Percentiles rank a stretch among this genome's conserved stretches.
These are phyloP conservation scores for Pseudolaguvia tuberculata DNA, from an alignment of 2,113 vertebrate species.

Conservation along the genomic window DNA sequence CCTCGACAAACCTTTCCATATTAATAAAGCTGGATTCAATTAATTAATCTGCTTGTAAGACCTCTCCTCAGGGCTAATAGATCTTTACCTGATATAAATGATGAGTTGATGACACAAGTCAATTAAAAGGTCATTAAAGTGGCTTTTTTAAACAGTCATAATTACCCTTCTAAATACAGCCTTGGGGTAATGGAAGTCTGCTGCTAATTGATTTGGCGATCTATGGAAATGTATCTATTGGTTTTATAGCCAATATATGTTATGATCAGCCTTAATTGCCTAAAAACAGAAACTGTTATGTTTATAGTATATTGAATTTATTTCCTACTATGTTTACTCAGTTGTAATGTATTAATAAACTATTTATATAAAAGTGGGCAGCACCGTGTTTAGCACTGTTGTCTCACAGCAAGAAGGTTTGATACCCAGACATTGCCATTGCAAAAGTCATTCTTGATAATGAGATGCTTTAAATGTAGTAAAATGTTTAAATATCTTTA, in stretches of 20 bases:
- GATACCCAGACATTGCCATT: no score
- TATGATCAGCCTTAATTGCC: neutral
- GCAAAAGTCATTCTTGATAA: no score
- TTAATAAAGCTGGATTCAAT: constrained; percentile 42
- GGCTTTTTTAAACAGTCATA: constrained; percentile 32
- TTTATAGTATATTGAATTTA: neutral
- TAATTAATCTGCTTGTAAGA: constrained; percentile 37
- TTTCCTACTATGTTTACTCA: no score
- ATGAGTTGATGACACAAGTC: constrained; percentile 28
- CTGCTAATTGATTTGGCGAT: constrained; percentile 15
- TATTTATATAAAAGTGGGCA: no score
- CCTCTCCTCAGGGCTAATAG: constrained; percentile 21
- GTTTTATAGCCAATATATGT: constrained; percentile 10
- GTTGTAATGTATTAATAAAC: no score
- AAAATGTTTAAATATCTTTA: no score
- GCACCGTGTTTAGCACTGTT: no score
- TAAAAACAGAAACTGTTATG: neutral
- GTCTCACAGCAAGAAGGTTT: no score
- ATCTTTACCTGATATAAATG: constrained; percentile 31
- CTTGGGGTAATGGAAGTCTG: constrained; percentile 21
- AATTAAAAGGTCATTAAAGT: constrained; percentile 42
- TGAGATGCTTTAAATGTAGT: no score
- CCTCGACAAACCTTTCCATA: constrained; percentile 41
- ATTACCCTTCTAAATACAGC: constrained; percentile 34
- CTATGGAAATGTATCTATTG: constrained; percentile 26